phyloP scores from a whole-genome alignment of 2,888 invertebrate species.

The Eumacrocentrus americanus region DNA sequence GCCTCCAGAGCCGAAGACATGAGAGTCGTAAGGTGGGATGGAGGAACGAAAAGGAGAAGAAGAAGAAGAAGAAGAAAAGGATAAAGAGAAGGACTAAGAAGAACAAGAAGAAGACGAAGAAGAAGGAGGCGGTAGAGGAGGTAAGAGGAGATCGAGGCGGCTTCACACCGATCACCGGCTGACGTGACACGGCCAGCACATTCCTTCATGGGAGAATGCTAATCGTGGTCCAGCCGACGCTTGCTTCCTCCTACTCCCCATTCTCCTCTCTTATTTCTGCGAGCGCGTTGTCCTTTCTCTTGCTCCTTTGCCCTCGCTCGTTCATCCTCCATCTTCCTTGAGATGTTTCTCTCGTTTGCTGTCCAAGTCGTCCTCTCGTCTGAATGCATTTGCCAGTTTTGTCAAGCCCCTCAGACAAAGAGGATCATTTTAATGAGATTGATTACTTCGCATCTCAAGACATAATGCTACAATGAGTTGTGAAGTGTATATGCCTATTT shows the following conservation, averaged over 20 bases:
- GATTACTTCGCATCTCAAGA: conserved; percentile 14
- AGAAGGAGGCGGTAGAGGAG: conserved; percentile 30
- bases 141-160: conserved; percentile 46
- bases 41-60: conserved; percentile 19
- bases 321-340: conserved; percentile 24
- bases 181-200: conserved; percentile 55
- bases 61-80: conserved; percentile 16
- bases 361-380: too few relatives aligned
- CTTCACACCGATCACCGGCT: conserved; percentile 54
- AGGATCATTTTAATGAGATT: conserved; percentile 27
- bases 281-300: conserved; percentile 28
- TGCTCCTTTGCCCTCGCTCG: conserved; percentile 32
- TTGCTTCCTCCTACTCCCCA: conserved; percentile 44
- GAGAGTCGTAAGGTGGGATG: conserved; percentile 22
- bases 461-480: too few relatives aligned
- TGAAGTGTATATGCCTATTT: too few relatives aligned
- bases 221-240: conserved; percentile 51
- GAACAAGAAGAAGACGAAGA: conserved; percentile 7
- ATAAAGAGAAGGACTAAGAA: conserved; percentile 12
- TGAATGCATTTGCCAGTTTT: conserved; percentile 29
- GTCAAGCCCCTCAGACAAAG: conserved; percentile 21
- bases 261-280: conserved; percentile 33
- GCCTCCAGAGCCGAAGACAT: conserved; percentile 32
- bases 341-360: conserved; percentile 11
- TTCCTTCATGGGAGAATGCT: conserved; percentile 56